Base-by-base conservation (phyloP, 2,113 vertebrate species). In the Bubo blakistoni region DNA sequence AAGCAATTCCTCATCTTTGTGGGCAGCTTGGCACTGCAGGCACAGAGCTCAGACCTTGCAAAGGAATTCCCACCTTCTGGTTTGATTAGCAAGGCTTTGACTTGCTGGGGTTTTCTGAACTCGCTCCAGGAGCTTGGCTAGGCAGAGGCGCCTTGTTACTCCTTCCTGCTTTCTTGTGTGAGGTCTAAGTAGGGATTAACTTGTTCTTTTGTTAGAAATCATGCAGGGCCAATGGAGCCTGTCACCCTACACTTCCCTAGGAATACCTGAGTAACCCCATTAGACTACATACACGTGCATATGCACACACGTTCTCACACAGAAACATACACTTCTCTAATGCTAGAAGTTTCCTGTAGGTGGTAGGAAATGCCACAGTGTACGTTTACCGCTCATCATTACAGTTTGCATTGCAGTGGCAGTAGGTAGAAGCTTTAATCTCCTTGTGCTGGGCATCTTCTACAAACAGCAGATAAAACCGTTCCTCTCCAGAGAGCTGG, bases 51-150 rank as follows among this genome's bases (percentile, higher is more conserved):
- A 1, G 49, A 40, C 16, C 46, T 86, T 79, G 70, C 57, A 34
- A 55, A 86, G 78, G 80, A 83, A 81, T 93, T 74, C 25, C 40
- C 54, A 76, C 24, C n/a, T 81, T 90, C 77, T 86, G 57, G 69
- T 91, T 86, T 47, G 59, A 47, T 83, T 67, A 89, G n/a, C 65
- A 81, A 81, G 57, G 55, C 67, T 82, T 49, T 71, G 58, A 54
- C 86, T 90, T 62, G 25, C 88, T 92, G 74, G 40, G 24, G 10
- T 73, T 96, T 95, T 66, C 81, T 89, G 91, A 93, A 67, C 73
- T 79, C 25, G 2, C 16, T 89, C 46, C 81, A 84, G 67, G 54
- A 90, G 27, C 57, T 71, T 9, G 1, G 34, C 49, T 71, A 40
- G 44, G 69, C 55, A 74, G 58, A 76, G 46, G 47, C 88, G 74